Percentiles rank a stretch among this genome's conserved stretches.
Evolutionary conservation across 2,113 vertebrate species (phyloP).

Genomic region (Cheilinus undulatus): DNA sequence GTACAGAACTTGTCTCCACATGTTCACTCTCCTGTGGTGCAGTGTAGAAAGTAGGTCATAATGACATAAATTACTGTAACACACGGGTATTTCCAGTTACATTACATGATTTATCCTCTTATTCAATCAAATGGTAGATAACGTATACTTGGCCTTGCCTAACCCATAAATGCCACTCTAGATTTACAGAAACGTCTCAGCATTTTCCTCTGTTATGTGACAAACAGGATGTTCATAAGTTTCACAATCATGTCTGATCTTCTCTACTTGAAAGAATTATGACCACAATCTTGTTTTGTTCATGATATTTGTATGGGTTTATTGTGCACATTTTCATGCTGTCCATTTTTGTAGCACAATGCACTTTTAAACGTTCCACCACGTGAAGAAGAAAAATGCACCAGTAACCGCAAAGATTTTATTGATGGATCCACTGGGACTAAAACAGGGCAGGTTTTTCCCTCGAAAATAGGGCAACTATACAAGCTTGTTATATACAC

Average conservation of each 20-base stretch:
- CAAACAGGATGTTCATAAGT: too few relatives aligned
- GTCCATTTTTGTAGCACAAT: too few relatives aligned
- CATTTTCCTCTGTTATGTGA: neutral
- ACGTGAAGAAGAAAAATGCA: too few relatives aligned
- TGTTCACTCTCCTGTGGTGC: neutral
- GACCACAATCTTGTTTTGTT: too few relatives aligned
- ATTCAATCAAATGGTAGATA: neutral
- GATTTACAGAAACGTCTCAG: too few relatives aligned
- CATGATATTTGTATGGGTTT: too few relatives aligned
- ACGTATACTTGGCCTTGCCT: too few relatives aligned
- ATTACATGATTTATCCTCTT: neutral
- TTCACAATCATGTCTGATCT: too few relatives aligned
- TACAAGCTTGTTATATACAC: neutral
- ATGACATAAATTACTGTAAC: neutral
- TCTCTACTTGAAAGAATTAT: too few relatives aligned
- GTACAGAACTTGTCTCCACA: neutral
- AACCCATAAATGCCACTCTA: too few relatives aligned
- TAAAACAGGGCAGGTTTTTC: neutral
- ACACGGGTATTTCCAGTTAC: constrained; percentile 29
- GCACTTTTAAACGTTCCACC: neutral
- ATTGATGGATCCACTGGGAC: neutral
- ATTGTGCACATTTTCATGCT: too few relatives aligned
- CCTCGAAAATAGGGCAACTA: neutral
- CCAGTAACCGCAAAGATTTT: neutral
- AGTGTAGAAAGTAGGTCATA: constrained; percentile 26